A percentile compares a stretch with the other conserved stretches of the same genome.
Evolutionary conservation across 2,888 invertebrate genomes (phyloP).

Genomic region (Diarsia dahlii): DNA sequence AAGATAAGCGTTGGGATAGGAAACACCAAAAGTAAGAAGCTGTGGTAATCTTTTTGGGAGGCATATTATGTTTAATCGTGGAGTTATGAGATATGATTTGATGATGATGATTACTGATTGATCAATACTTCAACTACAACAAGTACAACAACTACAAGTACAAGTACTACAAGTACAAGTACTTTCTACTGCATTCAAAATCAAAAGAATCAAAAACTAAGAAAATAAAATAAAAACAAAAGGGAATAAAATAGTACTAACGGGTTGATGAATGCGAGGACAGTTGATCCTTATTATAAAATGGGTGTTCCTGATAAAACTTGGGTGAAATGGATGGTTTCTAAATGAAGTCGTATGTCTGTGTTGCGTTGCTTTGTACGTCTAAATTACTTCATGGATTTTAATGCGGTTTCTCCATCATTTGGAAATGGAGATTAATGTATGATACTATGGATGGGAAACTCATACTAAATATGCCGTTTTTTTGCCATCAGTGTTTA

Average conservation of each 20-base stretch:
- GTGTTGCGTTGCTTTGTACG: neutral
- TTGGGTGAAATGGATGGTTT: neutral
- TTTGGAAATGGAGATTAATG: neutral
- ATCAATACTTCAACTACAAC: slow-evolving; percentile 18
- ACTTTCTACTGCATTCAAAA: slow-evolving; percentile 3
- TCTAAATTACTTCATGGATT: neutral
- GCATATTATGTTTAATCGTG: neutral
- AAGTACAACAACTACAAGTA: no score
- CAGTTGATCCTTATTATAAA: neutral
- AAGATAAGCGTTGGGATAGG: slow-evolving; percentile 3
- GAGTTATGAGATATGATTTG: neutral
- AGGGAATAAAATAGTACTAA: slow-evolving; percentile 27
- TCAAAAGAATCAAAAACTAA: neutral
- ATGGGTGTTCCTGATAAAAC: slow-evolving; percentile 2
- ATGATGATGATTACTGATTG: neutral
- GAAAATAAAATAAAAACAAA: neutral
- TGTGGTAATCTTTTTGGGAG: neutral
- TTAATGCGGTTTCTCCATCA: neutral
- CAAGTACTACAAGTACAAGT: no score
- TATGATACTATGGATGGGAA: neutral
- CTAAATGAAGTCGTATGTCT: neutral
- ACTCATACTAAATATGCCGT: no score
- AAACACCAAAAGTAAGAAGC: neutral
- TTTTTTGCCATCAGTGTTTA: neutral
- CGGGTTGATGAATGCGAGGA: slow-evolving; percentile 21